Evolutionary conservation across 1,140 invertebrate genomes (phyloP).

Genomic region (Paraescarpia echinospica): DNA sequence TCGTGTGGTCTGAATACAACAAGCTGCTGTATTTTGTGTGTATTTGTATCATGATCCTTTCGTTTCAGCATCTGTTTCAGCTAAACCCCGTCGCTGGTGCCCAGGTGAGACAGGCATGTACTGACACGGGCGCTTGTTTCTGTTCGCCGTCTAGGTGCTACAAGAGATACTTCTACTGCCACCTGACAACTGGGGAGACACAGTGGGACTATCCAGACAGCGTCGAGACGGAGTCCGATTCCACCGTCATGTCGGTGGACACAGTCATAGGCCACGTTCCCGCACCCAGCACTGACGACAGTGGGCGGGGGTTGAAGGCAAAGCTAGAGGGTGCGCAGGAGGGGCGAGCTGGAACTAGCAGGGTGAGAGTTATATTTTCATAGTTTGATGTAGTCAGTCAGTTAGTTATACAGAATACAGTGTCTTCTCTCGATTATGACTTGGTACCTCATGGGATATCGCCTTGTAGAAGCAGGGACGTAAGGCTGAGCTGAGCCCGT

Average conservation of each 20-base stretch:
- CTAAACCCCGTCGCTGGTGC: background rate
- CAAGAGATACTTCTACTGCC: constrained; percentile 72
- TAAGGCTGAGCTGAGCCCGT: no score
- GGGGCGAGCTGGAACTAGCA: background rate
- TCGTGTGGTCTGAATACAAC: background rate
- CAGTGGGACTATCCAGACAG: constrained; percentile 71
- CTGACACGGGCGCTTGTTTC: background rate
- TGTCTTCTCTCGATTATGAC: no score
- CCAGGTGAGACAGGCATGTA: background rate
- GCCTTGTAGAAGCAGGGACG: no score
- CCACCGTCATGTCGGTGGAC: background rate
- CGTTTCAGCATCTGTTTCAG: background rate
- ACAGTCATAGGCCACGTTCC: background rate
- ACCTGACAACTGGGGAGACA: constrained; percentile 63
- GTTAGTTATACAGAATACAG: no score
- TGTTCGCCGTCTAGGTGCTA: constrained; percentile 60
- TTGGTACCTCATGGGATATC: no score
- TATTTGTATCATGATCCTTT: background rate
- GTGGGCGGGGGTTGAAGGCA: background rate
- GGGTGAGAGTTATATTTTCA: background rate
- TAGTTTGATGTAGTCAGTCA: no score
- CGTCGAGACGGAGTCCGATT: background rate
- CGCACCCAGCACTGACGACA: background rate
- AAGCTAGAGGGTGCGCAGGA: background rate
- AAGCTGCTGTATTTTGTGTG: background rate